These are phyloP conservation scores for Himalopsyche japonica DNA, from an alignment of 2,888 invertebrate species.

Conservation along the genomic window DNA sequence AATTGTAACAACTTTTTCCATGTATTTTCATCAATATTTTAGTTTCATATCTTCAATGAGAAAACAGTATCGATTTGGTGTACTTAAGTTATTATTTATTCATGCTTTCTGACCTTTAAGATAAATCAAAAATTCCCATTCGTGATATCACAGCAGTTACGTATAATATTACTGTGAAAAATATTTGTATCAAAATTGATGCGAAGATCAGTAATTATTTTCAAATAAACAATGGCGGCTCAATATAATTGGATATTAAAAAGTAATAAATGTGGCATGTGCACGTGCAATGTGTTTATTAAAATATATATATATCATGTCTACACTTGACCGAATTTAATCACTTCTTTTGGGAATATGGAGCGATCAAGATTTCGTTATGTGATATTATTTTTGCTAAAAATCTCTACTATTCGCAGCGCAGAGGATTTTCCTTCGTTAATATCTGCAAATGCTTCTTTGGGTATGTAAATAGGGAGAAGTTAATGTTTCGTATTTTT, in stretches of 20 bases:
- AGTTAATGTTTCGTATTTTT: neutral
- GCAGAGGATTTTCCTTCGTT: conserved; percentile 71
- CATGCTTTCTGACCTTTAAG: neutral
- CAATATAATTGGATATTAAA: neutral
- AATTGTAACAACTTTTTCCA: neutral
- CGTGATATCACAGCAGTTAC: neutral
- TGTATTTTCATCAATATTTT: neutral
- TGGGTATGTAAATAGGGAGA: conserved; percentile 58
- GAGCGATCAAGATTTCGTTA: neutral
- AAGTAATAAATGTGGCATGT: neutral
- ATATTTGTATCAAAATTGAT: neutral
- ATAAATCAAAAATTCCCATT: neutral
- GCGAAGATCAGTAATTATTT: neutral
- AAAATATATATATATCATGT: neutral
- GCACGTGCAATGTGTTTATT: neutral
- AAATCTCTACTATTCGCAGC: neutral
- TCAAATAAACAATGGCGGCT: neutral
- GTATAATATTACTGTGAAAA: neutral
- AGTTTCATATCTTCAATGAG: neutral
- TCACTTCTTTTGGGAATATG: neutral
- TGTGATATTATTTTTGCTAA: neutral
- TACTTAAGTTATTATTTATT: neutral
- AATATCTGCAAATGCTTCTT: conserved; percentile 72
- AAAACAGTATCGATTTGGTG: neutral
- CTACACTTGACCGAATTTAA: neutral